Conservation (phyloP, 2,113 vertebrate genomes). For the Gila orcuttii region DNA sequence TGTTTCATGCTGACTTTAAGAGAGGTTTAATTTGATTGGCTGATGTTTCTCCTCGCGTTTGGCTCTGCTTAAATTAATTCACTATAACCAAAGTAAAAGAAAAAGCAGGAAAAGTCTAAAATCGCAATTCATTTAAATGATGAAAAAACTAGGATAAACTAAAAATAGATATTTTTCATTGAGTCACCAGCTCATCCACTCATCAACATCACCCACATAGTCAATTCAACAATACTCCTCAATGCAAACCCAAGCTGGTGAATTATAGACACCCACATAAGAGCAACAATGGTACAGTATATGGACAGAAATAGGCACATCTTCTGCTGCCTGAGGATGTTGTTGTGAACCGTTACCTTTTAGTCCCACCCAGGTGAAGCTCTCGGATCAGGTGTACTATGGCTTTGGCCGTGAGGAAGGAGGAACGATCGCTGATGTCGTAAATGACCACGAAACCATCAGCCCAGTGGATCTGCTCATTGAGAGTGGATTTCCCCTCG, state of each 20-base stretch:
- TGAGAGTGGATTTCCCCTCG: slow-evolving; percentile 75
- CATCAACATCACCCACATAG: slow-evolving; percentile 20
- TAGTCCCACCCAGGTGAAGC: slow-evolving; percentile 71
- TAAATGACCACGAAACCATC: slow-evolving; percentile 88
- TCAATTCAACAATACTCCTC: slow-evolving; percentile 19
- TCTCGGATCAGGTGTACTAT: slow-evolving; percentile 82
- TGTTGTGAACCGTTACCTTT: slow-evolving; percentile 74
- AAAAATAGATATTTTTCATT: slow-evolving; percentile 41
- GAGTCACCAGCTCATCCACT: slow-evolving; percentile 26
- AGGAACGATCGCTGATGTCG: slow-evolving; percentile 86
- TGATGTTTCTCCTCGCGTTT: slow-evolving; percentile 34
- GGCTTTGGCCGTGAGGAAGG: slow-evolving; percentile 83
- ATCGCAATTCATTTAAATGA: background rate
- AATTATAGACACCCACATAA: slow-evolving; percentile 36
- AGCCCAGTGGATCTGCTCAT: slow-evolving; percentile 83
- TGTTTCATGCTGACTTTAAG: background rate
- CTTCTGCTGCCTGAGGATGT: background rate
- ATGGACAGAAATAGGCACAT: slow-evolving; percentile 32
- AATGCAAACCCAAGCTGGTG: slow-evolving; percentile 35
- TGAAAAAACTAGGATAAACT: slow-evolving; percentile 6
- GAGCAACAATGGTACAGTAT: background rate
- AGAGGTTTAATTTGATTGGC: slow-evolving; percentile 25
- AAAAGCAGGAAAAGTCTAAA: background rate
- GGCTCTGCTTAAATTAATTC: slow-evolving; percentile 1
- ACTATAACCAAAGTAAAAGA: slow-evolving; percentile 20